Conservation (phyloP, 2,113 vertebrate species). For the Oryzias woworae region DNA sequence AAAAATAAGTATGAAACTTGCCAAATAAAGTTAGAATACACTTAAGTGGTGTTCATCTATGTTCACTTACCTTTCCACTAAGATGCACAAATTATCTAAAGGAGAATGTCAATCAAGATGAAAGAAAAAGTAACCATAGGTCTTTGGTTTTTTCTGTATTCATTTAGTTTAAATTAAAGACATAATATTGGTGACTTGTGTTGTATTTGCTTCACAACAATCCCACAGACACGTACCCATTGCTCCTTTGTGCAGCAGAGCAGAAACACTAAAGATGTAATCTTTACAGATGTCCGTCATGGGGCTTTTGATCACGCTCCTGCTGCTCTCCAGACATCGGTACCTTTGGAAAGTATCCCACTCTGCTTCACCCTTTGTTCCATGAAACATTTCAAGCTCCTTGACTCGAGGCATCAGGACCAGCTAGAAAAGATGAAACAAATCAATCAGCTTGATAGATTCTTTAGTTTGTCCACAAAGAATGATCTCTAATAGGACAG, state of each 20-base stretch:
- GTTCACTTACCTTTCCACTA: too few relatives aligned
- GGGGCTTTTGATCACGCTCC: constrained; percentile 90
- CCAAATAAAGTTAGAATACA: too few relatives aligned
- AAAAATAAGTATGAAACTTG: too few relatives aligned
- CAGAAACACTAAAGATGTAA: constrained; percentile 93
- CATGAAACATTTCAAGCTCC: constrained; percentile 90
- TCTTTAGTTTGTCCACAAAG: not conserved
- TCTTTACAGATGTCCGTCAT: constrained; percentile 91
- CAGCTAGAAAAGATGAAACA: constrained; percentile 73
- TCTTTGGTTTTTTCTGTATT: too few relatives aligned
- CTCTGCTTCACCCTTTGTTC: constrained; percentile 79
- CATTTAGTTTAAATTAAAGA: too few relatives aligned
- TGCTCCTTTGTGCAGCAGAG: constrained; percentile 87
- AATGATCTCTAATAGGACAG: too few relatives aligned
- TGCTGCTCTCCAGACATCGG: constrained; percentile 92
- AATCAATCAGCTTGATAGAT: not conserved
- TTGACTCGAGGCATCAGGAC: constrained; percentile 92
- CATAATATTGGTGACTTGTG: too few relatives aligned
- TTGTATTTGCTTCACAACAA: too few relatives aligned
- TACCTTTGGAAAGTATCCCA: constrained; percentile 97
- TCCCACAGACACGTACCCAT: constrained; percentile 73
- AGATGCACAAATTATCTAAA: too few relatives aligned
- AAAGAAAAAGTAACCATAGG: too few relatives aligned
- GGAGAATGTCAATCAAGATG: too few relatives aligned
- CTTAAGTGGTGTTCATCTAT: too few relatives aligned